Conservation (phyloP, 2,113 vertebrate genomes). For the Psilopogon haemacephalus region DNA sequence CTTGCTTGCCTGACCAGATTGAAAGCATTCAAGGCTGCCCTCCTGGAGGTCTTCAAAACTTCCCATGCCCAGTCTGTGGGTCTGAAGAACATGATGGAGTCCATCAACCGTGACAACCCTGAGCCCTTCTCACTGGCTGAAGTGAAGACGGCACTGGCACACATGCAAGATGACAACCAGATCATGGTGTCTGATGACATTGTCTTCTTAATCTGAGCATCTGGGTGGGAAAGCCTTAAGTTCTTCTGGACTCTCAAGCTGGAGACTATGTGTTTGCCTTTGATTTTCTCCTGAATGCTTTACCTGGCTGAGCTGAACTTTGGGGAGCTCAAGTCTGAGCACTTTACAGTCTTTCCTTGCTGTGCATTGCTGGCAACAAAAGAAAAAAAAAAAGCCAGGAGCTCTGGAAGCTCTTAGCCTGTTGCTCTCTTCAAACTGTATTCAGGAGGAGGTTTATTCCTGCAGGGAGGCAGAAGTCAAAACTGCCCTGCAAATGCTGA, state of each 20-base stretch:
- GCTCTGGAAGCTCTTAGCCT: not conserved
- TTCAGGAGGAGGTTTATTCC: not conserved
- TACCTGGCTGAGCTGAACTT: not conserved
- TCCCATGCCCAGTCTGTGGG: conserved; percentile 90
- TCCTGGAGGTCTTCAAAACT: conserved; percentile 87
- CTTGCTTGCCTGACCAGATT: conserved; percentile 71
- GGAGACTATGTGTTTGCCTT: not conserved
- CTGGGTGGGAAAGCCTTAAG: not conserved
- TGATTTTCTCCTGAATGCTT: not conserved
- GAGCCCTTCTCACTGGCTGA: conserved; percentile 78
- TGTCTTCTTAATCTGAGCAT: conserved; percentile 90
- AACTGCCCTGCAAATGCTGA: not conserved
- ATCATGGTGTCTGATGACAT: conserved; percentile 96
- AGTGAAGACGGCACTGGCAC: conserved; percentile 81
- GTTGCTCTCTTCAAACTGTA: not conserved
- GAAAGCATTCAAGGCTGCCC: conserved; percentile 89
- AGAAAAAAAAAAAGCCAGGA: not conserved
- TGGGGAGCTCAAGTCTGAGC: not conserved
- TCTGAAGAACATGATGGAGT: conserved; percentile 79
- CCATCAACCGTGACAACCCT: conserved; percentile 79
- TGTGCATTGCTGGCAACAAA: not conserved
- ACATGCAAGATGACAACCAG: conserved; percentile 97
- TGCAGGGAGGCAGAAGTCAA: not conserved
- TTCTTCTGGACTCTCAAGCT: not conserved
- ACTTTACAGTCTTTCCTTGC: not conserved